Conservation (phyloP, 2,888 invertebrate genomes). For the Linnaemya tessellans region DNA sequence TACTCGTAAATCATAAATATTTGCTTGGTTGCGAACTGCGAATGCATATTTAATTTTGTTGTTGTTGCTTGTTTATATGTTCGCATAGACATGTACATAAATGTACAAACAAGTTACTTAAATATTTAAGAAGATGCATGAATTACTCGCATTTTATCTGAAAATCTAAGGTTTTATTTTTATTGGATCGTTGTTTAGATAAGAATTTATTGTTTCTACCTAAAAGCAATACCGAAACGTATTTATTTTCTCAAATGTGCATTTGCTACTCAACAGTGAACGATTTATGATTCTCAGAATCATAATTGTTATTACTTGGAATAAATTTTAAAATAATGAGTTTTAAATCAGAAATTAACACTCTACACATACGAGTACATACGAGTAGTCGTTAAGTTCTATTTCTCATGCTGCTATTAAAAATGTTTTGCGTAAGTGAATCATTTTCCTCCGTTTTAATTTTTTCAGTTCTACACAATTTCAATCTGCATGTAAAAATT, state of each 20-base stretch:
- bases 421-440: no score
- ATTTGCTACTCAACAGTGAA: slow-evolving; percentile 1
- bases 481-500: no score
- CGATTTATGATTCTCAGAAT: slow-evolving; percentile 60
- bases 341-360: slow-evolving; percentile 13
- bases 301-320: slow-evolving; percentile 60
- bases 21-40: not conserved
- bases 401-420: not conserved
- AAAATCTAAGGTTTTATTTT: slow-evolving; percentile 59
- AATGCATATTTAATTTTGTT: slow-evolving; percentile 69
- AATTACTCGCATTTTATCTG: slow-evolving; percentile 35
- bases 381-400: no score
- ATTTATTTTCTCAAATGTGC: not conserved
- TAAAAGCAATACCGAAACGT: not conserved
- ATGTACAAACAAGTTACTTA: not conserved
- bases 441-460: no score
- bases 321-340: slow-evolving; percentile 30
- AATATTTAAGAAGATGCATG: slow-evolving; percentile 1
- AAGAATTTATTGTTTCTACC: slow-evolving; percentile 59
- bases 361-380: no score
- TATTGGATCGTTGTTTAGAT: slow-evolving; percentile 50
- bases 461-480: no score
- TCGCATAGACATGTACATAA: not conserved
- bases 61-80: slow-evolving; percentile 12
- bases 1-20: not conserved